phyloP scores from a whole-genome alignment of 2,113 vertebrate genomes.

The Gymnogyps californianus region DNA sequence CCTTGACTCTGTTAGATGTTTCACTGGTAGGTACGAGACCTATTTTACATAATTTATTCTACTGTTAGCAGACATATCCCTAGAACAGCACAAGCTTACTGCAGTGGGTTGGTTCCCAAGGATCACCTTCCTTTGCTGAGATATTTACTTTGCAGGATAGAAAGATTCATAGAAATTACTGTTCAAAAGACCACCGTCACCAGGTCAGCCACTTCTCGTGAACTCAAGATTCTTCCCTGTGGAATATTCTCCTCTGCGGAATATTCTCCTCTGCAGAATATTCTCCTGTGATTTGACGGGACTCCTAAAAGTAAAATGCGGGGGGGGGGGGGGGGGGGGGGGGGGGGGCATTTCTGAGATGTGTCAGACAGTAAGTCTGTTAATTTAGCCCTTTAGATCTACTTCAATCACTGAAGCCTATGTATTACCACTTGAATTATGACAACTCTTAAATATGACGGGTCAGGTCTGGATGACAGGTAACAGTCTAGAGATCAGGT shows the following conservation, averaged over 20 bases:
- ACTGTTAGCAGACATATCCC: constrained; percentile 53
- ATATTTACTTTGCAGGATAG: background rate
- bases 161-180: background rate
- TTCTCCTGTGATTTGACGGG: background rate
- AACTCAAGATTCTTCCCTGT: background rate
- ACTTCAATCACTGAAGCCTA: background rate
- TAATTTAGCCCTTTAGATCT: background rate
- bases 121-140: background rate
- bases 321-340: fast-evolving
- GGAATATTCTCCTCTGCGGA: background rate
- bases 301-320: background rate
- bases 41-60: constrained; percentile 79
- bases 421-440: background rate
- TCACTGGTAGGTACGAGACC: constrained; percentile 59
- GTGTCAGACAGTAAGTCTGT: too few species aligned
- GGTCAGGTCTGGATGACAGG: background rate
- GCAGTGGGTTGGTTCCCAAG: constrained; percentile 13
- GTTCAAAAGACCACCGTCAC: background rate
- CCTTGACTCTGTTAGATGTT: constrained; percentile 77
- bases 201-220: background rate
- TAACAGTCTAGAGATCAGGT: background rate
- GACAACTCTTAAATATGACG: fast-evolving
- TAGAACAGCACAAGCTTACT: constrained; percentile 28
- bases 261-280: background rate
- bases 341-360: background rate